Evolutionary conservation across 2,888 invertebrate species (phyloP).

Genomic region (Piscicola geometra): DNA sequence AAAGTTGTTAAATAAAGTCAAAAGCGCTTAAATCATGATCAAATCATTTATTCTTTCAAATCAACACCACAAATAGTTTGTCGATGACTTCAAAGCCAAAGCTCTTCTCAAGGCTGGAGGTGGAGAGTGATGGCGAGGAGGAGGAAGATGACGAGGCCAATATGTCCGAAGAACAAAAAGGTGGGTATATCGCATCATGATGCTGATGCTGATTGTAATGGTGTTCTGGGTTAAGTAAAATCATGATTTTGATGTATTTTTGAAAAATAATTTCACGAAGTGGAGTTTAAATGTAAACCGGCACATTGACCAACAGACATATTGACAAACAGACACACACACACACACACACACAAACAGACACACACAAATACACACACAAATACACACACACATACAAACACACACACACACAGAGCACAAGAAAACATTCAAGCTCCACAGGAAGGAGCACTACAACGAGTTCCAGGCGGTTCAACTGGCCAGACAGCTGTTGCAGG

Average conservation of each 20-base stretch:
- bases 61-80: conserved; percentile 19
- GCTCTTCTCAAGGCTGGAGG: conserved; percentile 25
- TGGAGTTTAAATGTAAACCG: too few relatives aligned
- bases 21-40: too few relatives aligned
- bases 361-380: too few relatives aligned
- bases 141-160: conserved; percentile 36
- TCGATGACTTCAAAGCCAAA: conserved; percentile 35
- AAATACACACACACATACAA: not conserved
- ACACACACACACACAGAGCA: conserved; percentile 25
- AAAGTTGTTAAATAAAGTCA: too few relatives aligned
- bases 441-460: conserved; percentile 93
- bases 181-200: conserved; percentile 4
- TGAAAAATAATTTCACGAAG: too few relatives aligned
- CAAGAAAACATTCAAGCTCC: conserved; percentile 71
- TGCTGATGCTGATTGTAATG: not conserved
- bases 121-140: conserved; percentile 28
- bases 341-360: too few relatives aligned
- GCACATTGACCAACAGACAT: not conserved
- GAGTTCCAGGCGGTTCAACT: conserved; percentile 91
- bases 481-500: conserved; percentile 81
- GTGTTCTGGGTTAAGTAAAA: not conserved
- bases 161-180: conserved; percentile 37
- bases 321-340: too few relatives aligned
- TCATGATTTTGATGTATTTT: too few relatives aligned
- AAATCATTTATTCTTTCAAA: not conserved